Conservation (phyloP, 2,113 vertebrate genomes). For the Thalassoma bifasciatum region DNA sequence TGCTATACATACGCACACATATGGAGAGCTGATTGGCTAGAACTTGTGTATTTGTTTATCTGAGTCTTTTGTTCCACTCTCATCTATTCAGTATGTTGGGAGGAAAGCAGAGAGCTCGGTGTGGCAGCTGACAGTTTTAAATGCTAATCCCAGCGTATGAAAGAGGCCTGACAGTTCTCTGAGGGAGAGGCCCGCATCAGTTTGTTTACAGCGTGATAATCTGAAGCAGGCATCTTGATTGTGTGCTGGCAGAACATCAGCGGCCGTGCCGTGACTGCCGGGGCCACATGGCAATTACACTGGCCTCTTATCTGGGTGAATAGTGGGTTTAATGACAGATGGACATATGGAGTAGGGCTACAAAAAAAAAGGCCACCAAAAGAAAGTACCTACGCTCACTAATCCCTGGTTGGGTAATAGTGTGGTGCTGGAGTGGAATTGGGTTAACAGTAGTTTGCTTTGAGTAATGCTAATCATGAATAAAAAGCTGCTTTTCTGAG, state of each 20-base stretch:
- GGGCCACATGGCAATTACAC: conserved; percentile 48
- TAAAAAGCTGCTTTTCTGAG: conserved; percentile 6
- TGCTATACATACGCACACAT: background rate
- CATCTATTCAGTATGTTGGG: conserved; percentile 10
- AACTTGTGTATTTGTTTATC: conserved; percentile 18
- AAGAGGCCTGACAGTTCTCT: conserved; percentile 35
- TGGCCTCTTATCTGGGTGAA: conserved; percentile 67
- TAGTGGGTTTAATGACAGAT: conserved; percentile 59
- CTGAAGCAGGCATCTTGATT: conserved; percentile 77
- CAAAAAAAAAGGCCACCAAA: conserved; percentile 24
- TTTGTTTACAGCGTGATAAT: conserved; percentile 76
- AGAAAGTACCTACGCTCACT: conserved; percentile 15
- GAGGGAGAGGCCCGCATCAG: conserved; percentile 40
- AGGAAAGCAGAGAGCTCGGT: conserved; percentile 8
- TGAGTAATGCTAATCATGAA: conserved; percentile 13
- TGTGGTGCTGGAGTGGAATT: conserved; percentile 8
- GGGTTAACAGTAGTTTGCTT: background rate
- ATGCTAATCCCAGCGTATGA: conserved; percentile 47
- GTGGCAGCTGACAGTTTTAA: conserved; percentile 42
- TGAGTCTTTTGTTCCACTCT: conserved; percentile 11
- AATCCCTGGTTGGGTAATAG: conserved; percentile 23
- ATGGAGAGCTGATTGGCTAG: background rate
- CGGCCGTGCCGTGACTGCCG: conserved; percentile 53
- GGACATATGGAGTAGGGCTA: conserved; percentile 41
- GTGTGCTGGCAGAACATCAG: conserved; percentile 76